A percentile compares a stretch with the other conserved stretches of the same genome.
Conservation (phyloP, 2,888 invertebrate genomes). For the Callyntrura guangdongensis region DNA sequence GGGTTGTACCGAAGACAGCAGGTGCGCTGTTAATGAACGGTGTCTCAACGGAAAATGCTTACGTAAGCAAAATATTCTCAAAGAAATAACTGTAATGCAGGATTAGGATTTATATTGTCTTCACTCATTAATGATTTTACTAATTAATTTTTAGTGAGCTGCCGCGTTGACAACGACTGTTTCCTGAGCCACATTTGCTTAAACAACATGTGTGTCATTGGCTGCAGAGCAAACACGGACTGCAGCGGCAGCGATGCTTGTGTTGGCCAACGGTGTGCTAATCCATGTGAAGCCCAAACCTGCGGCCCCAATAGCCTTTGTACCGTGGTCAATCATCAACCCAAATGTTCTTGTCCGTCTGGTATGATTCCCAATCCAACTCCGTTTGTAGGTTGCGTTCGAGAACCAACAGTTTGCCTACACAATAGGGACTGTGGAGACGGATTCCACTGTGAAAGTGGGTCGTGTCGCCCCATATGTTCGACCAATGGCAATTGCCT, state of each 20-base stretch:
- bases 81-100: not conserved
- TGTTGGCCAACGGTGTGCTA: conserved; percentile 82
- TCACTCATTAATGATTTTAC: not conserved
- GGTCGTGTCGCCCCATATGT: conserved; percentile 92
- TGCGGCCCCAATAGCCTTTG: conserved; percentile 92
- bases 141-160: conserved; percentile 89
- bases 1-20: conserved; percentile 91
- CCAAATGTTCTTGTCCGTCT: conserved; percentile 90
- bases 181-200: conserved; percentile 96
- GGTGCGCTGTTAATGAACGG: conserved; percentile 96
- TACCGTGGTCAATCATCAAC: conserved; percentile 90
- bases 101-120: not conserved
- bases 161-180: conserved; percentile 96
- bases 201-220: conserved; percentile 93
- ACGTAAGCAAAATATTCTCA: conserved; percentile 87
- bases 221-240: conserved; percentile 95
- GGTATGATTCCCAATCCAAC: conserved; percentile 95
- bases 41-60: conserved; percentile 93
- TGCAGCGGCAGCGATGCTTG: conserved; percentile 88
- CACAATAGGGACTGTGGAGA: conserved; percentile 92
- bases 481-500: conserved; percentile 92
- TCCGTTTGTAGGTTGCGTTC: conserved; percentile 94
- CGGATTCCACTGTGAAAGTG: conserved; percentile 91
- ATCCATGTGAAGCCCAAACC: conserved; percentile 80
- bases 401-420: conserved; percentile 91